Percentiles rank a stretch among this genome's conserved stretches.
These are phyloP conservation scores for Tringa solitaria DNA, from an alignment of 2,113 vertebrate species.

Conservation along the genomic window DNA sequence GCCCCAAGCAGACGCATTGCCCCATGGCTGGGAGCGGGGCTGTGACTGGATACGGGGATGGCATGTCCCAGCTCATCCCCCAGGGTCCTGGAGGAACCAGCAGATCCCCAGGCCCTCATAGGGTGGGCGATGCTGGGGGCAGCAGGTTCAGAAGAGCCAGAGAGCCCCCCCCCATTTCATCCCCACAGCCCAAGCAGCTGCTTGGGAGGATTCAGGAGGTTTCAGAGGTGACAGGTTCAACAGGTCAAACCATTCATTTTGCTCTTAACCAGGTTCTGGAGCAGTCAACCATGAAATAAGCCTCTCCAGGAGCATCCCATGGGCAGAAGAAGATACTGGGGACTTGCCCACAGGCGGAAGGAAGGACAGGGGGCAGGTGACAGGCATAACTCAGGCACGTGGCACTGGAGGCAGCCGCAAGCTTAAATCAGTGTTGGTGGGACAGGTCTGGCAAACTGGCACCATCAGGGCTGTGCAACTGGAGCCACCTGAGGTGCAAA, in stretches of 20 bases:
- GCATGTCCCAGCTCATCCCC: neutral
- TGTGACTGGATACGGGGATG: neutral
- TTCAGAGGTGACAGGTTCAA: neutral
- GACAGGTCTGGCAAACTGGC: neutral
- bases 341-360: neutral
- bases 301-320: neutral
- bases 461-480: neutral
- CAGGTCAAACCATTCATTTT: neutral
- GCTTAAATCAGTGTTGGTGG: fast-evolving
- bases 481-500: neutral
- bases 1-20: neutral
- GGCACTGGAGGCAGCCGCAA: neutral
- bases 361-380: neutral
- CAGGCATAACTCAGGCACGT: fast-evolving
- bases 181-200: neutral
- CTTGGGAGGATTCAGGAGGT: neutral
- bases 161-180: neutral
- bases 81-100: neutral
- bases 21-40: fast-evolving
- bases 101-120: neutral
- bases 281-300: neutral
- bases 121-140: too few relatives aligned
- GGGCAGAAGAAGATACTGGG: neutral
- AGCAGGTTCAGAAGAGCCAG: neutral
- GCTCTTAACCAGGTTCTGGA: neutral